Conservation (phyloP, 2,797 vertebrate genomes). For the Australoheros facetus region DNA sequence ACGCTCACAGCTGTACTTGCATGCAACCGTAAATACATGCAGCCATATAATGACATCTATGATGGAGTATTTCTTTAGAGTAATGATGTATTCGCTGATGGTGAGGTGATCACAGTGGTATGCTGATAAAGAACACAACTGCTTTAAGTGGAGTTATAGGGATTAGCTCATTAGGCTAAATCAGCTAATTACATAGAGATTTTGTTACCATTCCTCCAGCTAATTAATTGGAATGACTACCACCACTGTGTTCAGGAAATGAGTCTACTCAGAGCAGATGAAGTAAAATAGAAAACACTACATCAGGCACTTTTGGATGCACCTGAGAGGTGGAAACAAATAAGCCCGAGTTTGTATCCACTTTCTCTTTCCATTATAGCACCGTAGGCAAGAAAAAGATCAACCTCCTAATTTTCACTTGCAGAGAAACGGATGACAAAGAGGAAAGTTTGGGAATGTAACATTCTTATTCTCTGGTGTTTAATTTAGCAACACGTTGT, state of each 20-base stretch:
- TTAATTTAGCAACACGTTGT: slow-evolving; percentile 21
- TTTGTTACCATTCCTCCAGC: slow-evolving; percentile 65
- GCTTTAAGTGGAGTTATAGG: slow-evolving; percentile 62
- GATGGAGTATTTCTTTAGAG: slow-evolving; percentile 4
- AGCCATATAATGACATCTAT: background rate
- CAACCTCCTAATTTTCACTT: slow-evolving; percentile 44
- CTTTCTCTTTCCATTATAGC: slow-evolving; percentile 3
- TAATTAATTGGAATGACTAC: slow-evolving; percentile 80
- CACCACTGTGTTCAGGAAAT: slow-evolving; percentile 63
- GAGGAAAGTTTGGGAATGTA: background rate
- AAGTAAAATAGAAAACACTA: slow-evolving; percentile 54
- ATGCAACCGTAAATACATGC: background rate
- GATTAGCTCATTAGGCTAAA: slow-evolving; percentile 80
- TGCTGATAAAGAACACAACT: slow-evolving; percentile 65
- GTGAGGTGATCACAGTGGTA: slow-evolving; percentile 44
- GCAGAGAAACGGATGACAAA: slow-evolving; percentile 17
- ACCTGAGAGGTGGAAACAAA: slow-evolving; percentile 54
- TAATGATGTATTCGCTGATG: slow-evolving; percentile 38
- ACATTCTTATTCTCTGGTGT: slow-evolving; percentile 10
- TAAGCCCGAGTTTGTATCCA: background rate
- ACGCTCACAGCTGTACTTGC: background rate
- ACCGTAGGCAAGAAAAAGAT: slow-evolving; percentile 31
- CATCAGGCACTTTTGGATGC: slow-evolving; percentile 51
- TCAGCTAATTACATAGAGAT: slow-evolving; percentile 78
- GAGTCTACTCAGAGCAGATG: slow-evolving; percentile 63